A percentile compares a stretch with the other conserved stretches of the same genome.
phyloP scores from a whole-genome alignment of 2,888 invertebrate genomes.

The Nomada ruficornis region DNA sequence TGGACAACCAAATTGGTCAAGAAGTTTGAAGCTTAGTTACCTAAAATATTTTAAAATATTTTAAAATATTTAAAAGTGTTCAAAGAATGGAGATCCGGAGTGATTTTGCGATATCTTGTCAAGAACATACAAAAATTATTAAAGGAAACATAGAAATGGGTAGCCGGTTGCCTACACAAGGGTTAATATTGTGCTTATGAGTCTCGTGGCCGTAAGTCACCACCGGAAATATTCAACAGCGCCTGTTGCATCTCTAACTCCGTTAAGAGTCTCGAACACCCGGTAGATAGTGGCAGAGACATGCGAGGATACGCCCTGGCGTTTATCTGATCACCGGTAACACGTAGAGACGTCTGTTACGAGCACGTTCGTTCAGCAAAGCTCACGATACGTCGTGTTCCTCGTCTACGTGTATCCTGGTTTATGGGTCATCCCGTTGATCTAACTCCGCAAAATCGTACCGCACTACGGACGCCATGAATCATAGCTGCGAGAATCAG shows the following conservation, averaged over 20 bases:
- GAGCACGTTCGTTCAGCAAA: conserved; percentile 54
- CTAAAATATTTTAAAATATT: too few species aligned
- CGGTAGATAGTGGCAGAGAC: conserved; percentile 18
- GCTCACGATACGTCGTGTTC: conserved; percentile 34
- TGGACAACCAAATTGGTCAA: too few species aligned
- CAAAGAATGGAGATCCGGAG: too few species aligned
- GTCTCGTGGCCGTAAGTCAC: too few species aligned
- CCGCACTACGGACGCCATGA: conserved; percentile 23
- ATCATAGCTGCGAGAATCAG: conserved; percentile 34
- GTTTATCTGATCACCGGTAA: conserved; percentile 70
- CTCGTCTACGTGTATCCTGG: conserved; percentile 60
- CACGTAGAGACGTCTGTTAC: conserved; percentile 66
- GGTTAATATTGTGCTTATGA: too few species aligned
- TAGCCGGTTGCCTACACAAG: too few species aligned
- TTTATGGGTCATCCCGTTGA: conserved; percentile 73
- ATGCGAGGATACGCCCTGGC: conserved; percentile 56
- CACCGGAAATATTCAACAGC: too few species aligned
- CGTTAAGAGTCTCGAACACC: conserved; percentile 4
- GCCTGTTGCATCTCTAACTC: conserved; percentile 15
- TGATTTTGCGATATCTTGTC: too few species aligned
- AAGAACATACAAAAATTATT: too few species aligned
- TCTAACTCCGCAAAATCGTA: conserved; percentile 58
- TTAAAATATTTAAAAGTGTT: too few species aligned
- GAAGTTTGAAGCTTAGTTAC: too few species aligned
- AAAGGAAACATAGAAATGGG: too few species aligned